Evolutionary conservation across 2,113 vertebrate species (phyloP).

Genomic region (Pangasianodon gigas): DNA sequence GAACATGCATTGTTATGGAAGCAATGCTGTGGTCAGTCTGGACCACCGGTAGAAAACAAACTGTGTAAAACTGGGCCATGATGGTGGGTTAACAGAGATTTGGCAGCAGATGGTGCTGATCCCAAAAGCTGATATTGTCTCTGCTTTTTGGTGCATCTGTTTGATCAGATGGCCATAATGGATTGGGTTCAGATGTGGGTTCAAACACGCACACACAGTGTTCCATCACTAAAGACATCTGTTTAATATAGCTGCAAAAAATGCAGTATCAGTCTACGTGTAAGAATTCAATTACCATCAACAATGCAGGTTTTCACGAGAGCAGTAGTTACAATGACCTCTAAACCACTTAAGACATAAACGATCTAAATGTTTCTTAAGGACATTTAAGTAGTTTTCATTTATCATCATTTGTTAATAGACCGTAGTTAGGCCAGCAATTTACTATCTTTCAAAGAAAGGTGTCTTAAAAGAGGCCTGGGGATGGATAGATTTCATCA

Average conservation of each 20-base stretch:
- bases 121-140: slow-evolving; percentile 58
- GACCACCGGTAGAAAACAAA: not conserved
- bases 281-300: slow-evolving; percentile 13
- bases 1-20: slow-evolving; percentile 16
- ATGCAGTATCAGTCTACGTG: slow-evolving; percentile 23
- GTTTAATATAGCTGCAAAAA: slow-evolving; percentile 40
- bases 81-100: slow-evolving; percentile 19
- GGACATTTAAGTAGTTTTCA: not conserved
- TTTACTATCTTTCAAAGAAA: not conserved
- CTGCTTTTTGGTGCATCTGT: slow-evolving; percentile 59
- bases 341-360: not conserved
- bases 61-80: slow-evolving; percentile 8
- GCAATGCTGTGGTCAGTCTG: not conserved
- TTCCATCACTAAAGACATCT: slow-evolving; percentile 58
- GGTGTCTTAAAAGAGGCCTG: not conserved
- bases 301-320: slow-evolving; percentile 28
- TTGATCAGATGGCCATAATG: slow-evolving; percentile 66
- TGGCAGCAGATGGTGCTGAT: slow-evolving; percentile 53
- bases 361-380: not conserved
- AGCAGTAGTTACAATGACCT: slow-evolving; percentile 5
- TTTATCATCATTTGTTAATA: not conserved
- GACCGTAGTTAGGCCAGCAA: not conserved
- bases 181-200: slow-evolving; percentile 62
- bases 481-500: not conserved
- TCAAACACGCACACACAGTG: slow-evolving; percentile 38